Conservation (phyloP, 2,888 invertebrate species). For the Bellardia bayeri region DNA sequence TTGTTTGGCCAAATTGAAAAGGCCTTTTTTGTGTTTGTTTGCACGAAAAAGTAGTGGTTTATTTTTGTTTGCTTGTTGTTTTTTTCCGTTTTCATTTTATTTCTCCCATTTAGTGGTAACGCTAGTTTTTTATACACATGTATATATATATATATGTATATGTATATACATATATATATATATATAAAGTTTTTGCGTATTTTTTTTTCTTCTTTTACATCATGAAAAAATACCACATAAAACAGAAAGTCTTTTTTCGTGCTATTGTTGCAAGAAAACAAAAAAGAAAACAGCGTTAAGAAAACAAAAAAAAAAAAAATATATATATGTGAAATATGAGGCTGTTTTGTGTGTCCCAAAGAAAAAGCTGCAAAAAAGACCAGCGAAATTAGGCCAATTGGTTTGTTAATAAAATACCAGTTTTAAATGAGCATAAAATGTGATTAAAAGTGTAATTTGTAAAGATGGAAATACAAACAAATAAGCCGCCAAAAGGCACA, state of each 20-base stretch:
- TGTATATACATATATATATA: constrained; percentile 30
- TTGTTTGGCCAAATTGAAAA: constrained; percentile 47
- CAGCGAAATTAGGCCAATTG: constrained; percentile 70
- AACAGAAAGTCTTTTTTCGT: constrained; percentile 29
- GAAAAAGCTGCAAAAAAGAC: neutral
- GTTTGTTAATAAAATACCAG: constrained; percentile 62
- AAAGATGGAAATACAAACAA: neutral
- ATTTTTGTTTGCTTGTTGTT: constrained; percentile 45
- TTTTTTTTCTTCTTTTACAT: constrained; percentile 26
- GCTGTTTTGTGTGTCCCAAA: constrained; percentile 8
- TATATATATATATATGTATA: neutral
- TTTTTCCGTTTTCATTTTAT: constrained; percentile 9
- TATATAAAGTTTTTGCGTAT: neutral
- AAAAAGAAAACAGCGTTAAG: neutral
- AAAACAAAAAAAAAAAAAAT: constrained; percentile 12
- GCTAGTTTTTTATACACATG: constrained; percentile 42
- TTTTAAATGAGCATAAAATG: constrained; percentile 39
- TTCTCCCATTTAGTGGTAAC: constrained; percentile 59
- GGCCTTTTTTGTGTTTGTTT: constrained; percentile 8
- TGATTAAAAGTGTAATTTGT: constrained; percentile 11
- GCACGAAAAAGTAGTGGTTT: constrained; percentile 50
- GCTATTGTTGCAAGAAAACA: neutral
- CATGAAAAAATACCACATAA: constrained; percentile 23
- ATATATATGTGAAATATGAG: neutral
- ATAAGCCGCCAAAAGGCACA: neutral